Evolutionary conservation across 2,113 vertebrate genomes (phyloP).

Genomic region (Acanthochromis polyacanthus): DNA sequence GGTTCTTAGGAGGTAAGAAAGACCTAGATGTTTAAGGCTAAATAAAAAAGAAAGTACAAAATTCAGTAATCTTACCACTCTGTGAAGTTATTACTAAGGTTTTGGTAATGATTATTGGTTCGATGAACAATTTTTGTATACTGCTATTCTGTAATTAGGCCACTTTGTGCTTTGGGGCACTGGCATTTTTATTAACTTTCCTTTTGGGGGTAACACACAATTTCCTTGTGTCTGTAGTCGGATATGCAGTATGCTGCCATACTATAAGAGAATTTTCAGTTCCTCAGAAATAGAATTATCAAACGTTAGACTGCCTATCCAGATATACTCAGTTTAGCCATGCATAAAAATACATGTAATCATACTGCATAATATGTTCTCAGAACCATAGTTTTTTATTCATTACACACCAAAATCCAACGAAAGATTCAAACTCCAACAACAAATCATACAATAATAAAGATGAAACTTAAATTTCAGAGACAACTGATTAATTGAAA

Average conservation of each 20-base stretch:
- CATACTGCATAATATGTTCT: slow-evolving; percentile 9
- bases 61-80: neutral
- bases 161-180: slow-evolving; percentile 5
- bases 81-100: slow-evolving; percentile 1
- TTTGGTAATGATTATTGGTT: slow-evolving; percentile 17
- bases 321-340: slow-evolving; percentile 50
- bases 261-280: slow-evolving; percentile 3
- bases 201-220: slow-evolving; percentile 20
- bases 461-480: neutral
- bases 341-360: slow-evolving; percentile 43
- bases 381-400: neutral
- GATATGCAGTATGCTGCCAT: slow-evolving; percentile 17
- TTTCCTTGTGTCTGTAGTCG: slow-evolving; percentile 6
- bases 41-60: slow-evolving; percentile 9
- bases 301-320: slow-evolving; percentile 57
- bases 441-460: neutral
- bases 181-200: slow-evolving; percentile 28
- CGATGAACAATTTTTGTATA: neutral
- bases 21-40: neutral
- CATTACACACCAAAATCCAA: too few species aligned
- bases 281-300: slow-evolving; percentile 45
- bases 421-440: neutral
- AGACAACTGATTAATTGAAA: neutral
- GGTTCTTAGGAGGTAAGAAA: neutral
- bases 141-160: neutral